These are phyloP conservation scores for Erythrocercus mccallii DNA, from an alignment of 2,113 vertebrate genomes.

Conservation along the genomic window DNA sequence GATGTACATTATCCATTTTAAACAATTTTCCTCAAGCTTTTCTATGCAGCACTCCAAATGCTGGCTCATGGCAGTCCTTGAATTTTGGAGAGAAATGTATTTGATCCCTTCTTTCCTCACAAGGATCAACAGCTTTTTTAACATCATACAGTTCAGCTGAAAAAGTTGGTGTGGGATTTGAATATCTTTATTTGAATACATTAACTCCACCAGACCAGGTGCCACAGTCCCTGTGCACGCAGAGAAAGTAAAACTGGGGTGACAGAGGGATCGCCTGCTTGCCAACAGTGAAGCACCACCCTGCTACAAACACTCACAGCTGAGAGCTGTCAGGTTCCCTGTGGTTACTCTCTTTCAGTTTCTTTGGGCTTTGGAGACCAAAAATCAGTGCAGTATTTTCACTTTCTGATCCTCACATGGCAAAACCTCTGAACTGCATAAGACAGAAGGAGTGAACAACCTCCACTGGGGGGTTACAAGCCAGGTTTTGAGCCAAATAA, in stretches of 20 bases:
- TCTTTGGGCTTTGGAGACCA: neutral
- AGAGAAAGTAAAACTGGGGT: neutral
- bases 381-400: neutral
- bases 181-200: neutral
- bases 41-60: neutral
- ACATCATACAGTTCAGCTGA: neutral
- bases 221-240: rapidly evolving
- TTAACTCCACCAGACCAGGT: neutral
- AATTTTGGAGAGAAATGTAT: neutral
- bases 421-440: neutral
- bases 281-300: neutral
- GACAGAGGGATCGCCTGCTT: neutral
- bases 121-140: neutral
- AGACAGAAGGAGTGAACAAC: neutral
- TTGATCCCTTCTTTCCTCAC: neutral
- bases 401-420: neutral
- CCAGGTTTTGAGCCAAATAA: neutral
- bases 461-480: neutral
- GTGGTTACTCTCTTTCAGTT: conserved; percentile 8
- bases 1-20: neutral
- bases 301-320: neutral
- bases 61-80: neutral
- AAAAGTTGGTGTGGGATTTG: neutral
- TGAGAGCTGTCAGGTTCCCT: neutral
- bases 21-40: neutral